Evolutionary conservation across 2,113 vertebrate genomes (phyloP).

Genomic region (Struthidea cinerea): DNA sequence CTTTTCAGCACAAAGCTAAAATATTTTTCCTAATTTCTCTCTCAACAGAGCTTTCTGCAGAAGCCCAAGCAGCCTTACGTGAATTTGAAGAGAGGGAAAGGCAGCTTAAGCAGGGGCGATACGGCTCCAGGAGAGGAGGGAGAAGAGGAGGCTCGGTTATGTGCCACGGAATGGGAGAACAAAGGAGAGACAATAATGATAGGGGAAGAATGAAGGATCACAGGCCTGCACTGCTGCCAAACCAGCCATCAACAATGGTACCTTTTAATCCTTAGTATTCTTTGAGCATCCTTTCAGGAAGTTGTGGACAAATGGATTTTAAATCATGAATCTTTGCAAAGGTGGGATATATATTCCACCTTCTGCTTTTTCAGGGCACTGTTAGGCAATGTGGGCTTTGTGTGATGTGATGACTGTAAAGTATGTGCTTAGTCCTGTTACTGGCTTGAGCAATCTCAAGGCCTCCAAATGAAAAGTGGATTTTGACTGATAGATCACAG

Average conservation of each 20-base stretch:
- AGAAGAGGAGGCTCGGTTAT: slow-evolving; percentile 77
- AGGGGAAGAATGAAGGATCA: slow-evolving; percentile 86
- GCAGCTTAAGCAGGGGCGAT: slow-evolving; percentile 84
- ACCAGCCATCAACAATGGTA: slow-evolving; percentile 85
- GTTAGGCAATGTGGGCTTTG: neutral
- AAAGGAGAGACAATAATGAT: slow-evolving; percentile 77
- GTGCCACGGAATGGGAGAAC: slow-evolving; percentile 79
- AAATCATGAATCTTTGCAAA: neutral
- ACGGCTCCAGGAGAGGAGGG: slow-evolving; percentile 78
- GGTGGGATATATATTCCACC: neutral
- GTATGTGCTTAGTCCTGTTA: neutral
- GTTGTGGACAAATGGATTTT: neutral
- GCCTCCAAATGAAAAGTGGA: neutral
- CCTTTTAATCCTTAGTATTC: neutral
- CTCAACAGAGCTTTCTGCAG: slow-evolving; percentile 88
- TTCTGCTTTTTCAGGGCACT: neutral
- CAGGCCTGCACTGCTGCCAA: slow-evolving; percentile 79
- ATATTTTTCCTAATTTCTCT: neutral
- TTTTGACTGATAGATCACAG: neutral
- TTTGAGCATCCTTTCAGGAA: neutral
- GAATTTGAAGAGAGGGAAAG: slow-evolving; percentile 91
- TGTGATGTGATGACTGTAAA: neutral
- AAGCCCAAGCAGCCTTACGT: slow-evolving; percentile 89
- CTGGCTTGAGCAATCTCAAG: neutral
- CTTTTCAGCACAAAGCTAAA: neutral